Evolutionary conservation across 2,113 vertebrate genomes (phyloP), one percentile per base, ranked within the genome.

Genomic region (Carassius carassius): DNA sequence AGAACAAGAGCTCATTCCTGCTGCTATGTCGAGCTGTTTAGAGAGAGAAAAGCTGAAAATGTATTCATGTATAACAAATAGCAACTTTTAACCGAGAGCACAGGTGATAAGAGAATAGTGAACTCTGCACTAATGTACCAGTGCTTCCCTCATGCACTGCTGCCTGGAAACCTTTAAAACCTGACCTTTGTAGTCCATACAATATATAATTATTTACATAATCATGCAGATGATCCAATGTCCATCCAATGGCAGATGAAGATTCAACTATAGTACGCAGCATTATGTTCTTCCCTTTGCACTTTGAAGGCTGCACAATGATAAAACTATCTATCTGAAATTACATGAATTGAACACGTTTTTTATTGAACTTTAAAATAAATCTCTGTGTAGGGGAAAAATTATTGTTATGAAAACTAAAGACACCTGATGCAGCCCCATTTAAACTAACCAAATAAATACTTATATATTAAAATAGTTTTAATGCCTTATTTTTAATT

Each of bases 181-280:
- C 25, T 58, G 67, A 82, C 19, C 67, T 82, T 56, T 82, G 78
- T 49, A 17, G 21, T 58, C 29, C 13, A 72, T 19, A 35, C 23
- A 76, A 6, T 41, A 62, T 32, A 11, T 51, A 7, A 72, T 82
- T 82, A 35, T 82, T 51, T 32, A 67, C 23, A 3, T 3, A 56
- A 81, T 70, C 25, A 82, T 29, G 47, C 0, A 25, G 6, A 49
- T 29, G 1, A 37, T 37, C 5, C 37, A 41, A 6, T 5, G n/a
- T 9, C 9, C 19, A 58, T 41, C 81, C 65, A 23, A 70, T 56
- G 12, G 44, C 23, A 51, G n/a, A 2, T 37, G 35, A 37, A 37
- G 35, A 37, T 37, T 37, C 2, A 37, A 37, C 35, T 37, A 37
- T 37, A 37, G 35, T 37, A 37, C 35, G 35, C 35, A 37, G 35